These are phyloP conservation scores for Ovis aries DNA, from an alignment of 2,113 vertebrate species.

Conservation along the genomic window DNA sequence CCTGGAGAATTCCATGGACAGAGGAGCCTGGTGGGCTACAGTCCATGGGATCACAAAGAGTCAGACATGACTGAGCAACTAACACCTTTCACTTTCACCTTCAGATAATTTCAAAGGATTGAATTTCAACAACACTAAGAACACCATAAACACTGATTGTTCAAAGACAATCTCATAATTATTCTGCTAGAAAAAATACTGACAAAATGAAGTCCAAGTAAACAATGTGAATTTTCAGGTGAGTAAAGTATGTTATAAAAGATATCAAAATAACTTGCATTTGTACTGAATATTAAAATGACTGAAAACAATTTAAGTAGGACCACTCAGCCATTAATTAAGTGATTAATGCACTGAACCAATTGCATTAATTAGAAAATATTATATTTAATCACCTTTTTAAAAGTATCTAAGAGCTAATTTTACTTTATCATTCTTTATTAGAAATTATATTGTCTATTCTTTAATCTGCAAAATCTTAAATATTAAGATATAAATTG, in stretches of 20 bases:
- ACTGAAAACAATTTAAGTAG: slow-evolving; percentile 5
- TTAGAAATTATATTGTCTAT: background rate
- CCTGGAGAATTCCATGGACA: background rate
- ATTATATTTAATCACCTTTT: background rate
- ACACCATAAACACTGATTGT: background rate
- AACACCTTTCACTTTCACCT: background rate
- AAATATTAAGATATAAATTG: background rate
- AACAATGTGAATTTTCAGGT: slow-evolving; percentile 21
- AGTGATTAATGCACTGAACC: background rate
- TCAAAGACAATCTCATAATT: background rate
- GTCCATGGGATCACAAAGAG: background rate
- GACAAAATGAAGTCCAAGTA: background rate
- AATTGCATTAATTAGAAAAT: background rate
- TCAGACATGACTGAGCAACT: background rate
- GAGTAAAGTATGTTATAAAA: background rate
- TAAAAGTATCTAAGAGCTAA: background rate
- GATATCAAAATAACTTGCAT: background rate
- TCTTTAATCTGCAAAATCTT: background rate
- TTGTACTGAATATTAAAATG: slow-evolving; percentile 24
- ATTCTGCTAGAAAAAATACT: slow-evolving; percentile 32
- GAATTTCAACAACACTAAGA: background rate
- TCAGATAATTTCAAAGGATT: slow-evolving; percentile 49
- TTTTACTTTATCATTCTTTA: background rate
- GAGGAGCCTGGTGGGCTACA: background rate
- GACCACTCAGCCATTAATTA: background rate